phyloP scores from a whole-genome alignment of 2,888 invertebrate species.

The Ashinkailepas kermadecensis region DNA sequence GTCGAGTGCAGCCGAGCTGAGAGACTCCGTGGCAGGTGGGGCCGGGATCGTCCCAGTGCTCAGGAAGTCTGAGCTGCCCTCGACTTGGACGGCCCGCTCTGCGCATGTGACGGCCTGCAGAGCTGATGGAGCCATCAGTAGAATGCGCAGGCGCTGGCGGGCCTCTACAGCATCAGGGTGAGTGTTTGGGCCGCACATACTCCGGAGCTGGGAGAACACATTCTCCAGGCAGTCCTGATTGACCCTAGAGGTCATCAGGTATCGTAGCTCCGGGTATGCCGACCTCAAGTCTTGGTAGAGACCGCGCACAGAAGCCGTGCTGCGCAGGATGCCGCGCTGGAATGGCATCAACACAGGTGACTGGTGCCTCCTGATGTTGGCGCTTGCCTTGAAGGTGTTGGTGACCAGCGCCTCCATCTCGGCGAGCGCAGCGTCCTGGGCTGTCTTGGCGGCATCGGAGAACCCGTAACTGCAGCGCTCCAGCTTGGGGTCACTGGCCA shows the following conservation, averaged over 20 bases:
- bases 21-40: no score
- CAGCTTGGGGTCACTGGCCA: neutral
- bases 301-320: neutral
- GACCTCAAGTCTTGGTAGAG: neutral
- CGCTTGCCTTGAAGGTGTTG: neutral
- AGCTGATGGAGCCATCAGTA: neutral
- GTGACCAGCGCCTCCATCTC: neutral
- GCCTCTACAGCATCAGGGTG: neutral
- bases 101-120: no score
- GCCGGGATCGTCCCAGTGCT: no score
- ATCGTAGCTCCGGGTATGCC: neutral
- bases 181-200: neutral
- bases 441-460: neutral
- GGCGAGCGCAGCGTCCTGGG: neutral
- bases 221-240: neutral
- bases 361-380: neutral
- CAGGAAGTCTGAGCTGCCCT: no score
- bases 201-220: neutral
- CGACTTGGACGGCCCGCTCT: no score
- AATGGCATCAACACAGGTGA: neutral
- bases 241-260: neutral
- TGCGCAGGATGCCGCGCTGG: neutral
- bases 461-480: neutral
- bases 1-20: no score
- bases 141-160: neutral